phyloP scores from a whole-genome alignment of 2,797 vertebrate species.

The Pangasius djambal region DNA sequence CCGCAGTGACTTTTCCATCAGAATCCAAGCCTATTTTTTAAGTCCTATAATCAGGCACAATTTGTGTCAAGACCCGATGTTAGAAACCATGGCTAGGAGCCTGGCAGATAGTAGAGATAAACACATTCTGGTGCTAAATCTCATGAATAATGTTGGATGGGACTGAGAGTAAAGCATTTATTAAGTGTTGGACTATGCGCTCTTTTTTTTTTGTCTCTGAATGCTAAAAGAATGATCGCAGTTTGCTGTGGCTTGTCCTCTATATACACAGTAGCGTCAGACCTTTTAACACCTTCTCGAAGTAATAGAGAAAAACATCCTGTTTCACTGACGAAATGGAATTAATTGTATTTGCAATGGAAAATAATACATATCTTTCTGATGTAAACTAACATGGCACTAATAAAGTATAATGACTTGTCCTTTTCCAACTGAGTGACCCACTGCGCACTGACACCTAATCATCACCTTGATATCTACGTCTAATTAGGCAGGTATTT shows the following conservation, averaged over 20 bases:
- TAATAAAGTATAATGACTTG: slow-evolving; percentile 17
- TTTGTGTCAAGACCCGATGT: slow-evolving; percentile 24
- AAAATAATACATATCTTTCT: background rate
- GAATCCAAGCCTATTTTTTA: slow-evolving; percentile 48
- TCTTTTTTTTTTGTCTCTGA: background rate
- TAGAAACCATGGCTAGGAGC: background rate
- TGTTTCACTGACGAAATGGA: background rate
- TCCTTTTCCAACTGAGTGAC: slow-evolving; percentile 24
- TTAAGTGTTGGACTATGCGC: background rate
- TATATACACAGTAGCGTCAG: background rate
- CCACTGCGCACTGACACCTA: background rate
- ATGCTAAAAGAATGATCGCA: background rate
- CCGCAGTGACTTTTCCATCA: slow-evolving; percentile 49
- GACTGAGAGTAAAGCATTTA: background rate
- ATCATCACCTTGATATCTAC: slow-evolving; percentile 37
- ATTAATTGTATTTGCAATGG: background rate
- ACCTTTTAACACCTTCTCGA: background rate
- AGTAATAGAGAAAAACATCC: background rate
- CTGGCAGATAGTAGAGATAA: slow-evolving; percentile 23
- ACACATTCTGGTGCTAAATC: background rate
- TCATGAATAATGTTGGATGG: background rate
- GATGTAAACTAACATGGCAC: background rate
- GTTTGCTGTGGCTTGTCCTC: background rate
- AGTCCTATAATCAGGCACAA: slow-evolving; percentile 20
- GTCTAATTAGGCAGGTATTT: slow-evolving; percentile 31